Conservation (phyloP, 2,888 invertebrate genomes). For the Zootermopsis nevadensis region DNA sequence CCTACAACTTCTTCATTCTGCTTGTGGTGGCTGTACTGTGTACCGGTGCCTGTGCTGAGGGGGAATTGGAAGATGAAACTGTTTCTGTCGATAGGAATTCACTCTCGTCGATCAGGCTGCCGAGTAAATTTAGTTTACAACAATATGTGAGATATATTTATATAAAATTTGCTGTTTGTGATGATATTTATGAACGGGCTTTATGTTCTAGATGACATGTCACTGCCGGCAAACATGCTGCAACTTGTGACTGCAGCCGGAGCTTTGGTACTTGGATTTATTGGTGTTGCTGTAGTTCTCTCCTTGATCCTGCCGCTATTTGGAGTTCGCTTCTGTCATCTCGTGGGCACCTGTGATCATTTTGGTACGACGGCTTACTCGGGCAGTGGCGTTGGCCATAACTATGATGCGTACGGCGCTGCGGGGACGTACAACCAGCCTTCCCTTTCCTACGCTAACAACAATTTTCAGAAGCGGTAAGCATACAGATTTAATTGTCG, state of each 20-base stretch:
- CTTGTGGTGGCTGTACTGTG: not conserved
- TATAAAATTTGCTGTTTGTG: not conserved
- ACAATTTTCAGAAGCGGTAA: slow-evolving; percentile 52
- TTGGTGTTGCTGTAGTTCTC: slow-evolving; percentile 54
- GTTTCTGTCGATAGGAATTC: not conserved
- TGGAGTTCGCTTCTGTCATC: slow-evolving; percentile 55
- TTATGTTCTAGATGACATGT: slow-evolving; percentile 32
- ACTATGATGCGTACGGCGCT: slow-evolving; percentile 55
- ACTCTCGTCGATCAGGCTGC: not conserved
- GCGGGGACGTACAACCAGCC: slow-evolving; percentile 49
- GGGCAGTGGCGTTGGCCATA: slow-evolving; percentile 38
- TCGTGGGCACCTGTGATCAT: slow-evolving; percentile 55
- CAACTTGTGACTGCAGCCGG: slow-evolving; percentile 44
- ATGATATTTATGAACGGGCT: not conserved
- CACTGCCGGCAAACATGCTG: slow-evolving; percentile 44
- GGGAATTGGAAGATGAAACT: not conserved
- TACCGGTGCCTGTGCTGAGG: not conserved
- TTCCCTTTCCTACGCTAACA: slow-evolving; percentile 36
- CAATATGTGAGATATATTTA: too few relatives aligned
- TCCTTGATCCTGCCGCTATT: slow-evolving; percentile 56
- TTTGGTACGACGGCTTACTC: slow-evolving; percentile 40
- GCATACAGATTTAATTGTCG: too few relatives aligned
- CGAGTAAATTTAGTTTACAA: not conserved
- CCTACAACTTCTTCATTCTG: not conserved
- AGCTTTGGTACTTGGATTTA: slow-evolving; percentile 50